Conservation (phyloP, 2,797 vertebrate genomes). For the Periparus ater region DNA sequence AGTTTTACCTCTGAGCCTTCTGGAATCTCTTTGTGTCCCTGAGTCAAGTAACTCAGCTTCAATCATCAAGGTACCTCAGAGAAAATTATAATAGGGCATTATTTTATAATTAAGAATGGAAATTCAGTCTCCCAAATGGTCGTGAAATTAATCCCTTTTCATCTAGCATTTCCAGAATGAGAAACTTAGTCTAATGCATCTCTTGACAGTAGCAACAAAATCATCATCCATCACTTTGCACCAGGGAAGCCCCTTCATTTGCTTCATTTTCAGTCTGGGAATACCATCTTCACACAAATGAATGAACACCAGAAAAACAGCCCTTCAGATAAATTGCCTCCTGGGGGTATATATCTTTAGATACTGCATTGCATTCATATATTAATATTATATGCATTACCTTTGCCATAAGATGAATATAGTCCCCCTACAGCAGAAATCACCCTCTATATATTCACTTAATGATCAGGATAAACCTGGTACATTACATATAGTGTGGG, state of each 20-base stretch:
- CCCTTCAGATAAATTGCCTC: constrained; percentile 57
- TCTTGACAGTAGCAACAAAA: constrained; percentile 67
- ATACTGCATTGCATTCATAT: constrained; percentile 47
- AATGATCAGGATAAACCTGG: constrained; percentile 40
- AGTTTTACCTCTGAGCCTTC: constrained; percentile 15
- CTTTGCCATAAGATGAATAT: constrained; percentile 49
- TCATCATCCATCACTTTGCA: constrained; percentile 68
- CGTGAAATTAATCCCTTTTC: constrained; percentile 64
- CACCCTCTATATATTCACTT: constrained; percentile 23
- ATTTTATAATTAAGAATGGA: constrained; percentile 72
- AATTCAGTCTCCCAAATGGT: constrained; percentile 62
- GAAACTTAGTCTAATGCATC: constrained; percentile 56
- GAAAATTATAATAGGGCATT: constrained; percentile 65
- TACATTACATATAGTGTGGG: not conserved
- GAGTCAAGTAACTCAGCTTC: constrained; percentile 67
- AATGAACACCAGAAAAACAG: constrained; percentile 60
- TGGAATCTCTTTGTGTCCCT: constrained; percentile 46
- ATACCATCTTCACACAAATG: constrained; percentile 50
- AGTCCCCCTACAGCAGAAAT: constrained; percentile 13
- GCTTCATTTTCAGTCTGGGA: constrained; percentile 59
- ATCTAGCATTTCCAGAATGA: constrained; percentile 54
- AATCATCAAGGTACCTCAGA: constrained; percentile 60
- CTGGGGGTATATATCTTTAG: constrained; percentile 57
- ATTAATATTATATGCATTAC: constrained; percentile 29
- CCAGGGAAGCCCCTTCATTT: constrained; percentile 61